Base-by-base conservation (phyloP, 2,888 invertebrate genomes). In the Dynastes hyllus region DNA sequence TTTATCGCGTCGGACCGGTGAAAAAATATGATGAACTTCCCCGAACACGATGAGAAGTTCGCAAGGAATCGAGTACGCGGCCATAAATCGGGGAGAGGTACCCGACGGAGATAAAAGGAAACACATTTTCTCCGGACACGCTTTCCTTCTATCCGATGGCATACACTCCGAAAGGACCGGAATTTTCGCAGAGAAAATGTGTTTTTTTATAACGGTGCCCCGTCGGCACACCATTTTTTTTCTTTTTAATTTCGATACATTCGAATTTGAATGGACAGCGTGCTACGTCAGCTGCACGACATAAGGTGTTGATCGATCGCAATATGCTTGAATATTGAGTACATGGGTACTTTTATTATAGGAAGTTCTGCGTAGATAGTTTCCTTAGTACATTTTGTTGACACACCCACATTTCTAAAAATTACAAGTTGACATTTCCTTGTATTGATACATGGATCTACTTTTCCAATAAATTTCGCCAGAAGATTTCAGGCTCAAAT, bases 11-110 rank as follows among this genome's bases (percentile, higher is more conserved):
- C 61, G 61, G 73, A 61, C 73, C 73, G 73, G 73, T 61, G 73
- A 73, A 61, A 73, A 73, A 73, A 73, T 73, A 73, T 73, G 73
- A 73, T 61, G 40, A 73, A 73, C 73, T 73, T 73, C 73, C 73
- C 40, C 40, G 73, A 73, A 73, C 73, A 73, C 61, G 61, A 22
- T 16, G 61, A 40, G 58, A 51, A 73, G 58, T 58, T 55, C 71
- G 37, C 71, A 71, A 73, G 73, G 61, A 73, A 73, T 58, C 53
- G 61, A 16, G 61, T n/a, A n/a, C 16, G n/a, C 73, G 61, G 40
- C 40, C 61, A 73, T 73, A 73, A 73, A 73, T 73, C 73, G 58
- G 61, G 5, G 61, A 73, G 40, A 40, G 40, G 58, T 22, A 32
- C 58, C 2, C 45, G 73, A 8, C 45, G 73, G 16, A 73, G 73